phyloP scores from a whole-genome alignment of 2,888 invertebrate genomes.

The Epirrhoe alternata region DNA sequence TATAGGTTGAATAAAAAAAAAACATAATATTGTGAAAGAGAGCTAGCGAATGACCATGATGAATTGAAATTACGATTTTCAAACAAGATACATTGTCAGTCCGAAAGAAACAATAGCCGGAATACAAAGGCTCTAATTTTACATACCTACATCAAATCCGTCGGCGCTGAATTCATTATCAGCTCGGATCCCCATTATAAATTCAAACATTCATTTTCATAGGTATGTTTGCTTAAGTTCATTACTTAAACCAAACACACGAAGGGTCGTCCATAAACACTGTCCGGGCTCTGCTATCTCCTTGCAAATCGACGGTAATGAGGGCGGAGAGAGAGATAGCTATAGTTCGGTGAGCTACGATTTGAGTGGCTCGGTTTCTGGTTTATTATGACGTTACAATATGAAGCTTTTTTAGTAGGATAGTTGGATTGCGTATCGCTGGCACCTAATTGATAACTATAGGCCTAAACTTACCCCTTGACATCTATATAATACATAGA shows the following conservation, averaged over 20 bases:
- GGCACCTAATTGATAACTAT: no score
- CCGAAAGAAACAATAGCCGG: background rate
- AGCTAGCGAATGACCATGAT: background rate
- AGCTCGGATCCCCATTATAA: conserved; percentile 19
- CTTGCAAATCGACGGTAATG: conserved; percentile 58
- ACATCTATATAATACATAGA: no score
- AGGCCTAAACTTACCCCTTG: no score
- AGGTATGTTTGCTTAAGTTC: conserved; percentile 43
- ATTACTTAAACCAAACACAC: conserved; percentile 55
- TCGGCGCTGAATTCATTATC: conserved; percentile 27
- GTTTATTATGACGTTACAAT: conserved; percentile 16
- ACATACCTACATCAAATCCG: conserved; percentile 5
- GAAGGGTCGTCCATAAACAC: conserved; percentile 57
- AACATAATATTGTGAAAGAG: background rate
- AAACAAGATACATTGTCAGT: background rate
- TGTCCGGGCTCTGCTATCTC: conserved; percentile 52
- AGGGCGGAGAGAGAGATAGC: conserved; percentile 51
- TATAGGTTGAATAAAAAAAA: no score
- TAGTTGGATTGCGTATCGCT: background rate
- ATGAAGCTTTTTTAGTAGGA: background rate
- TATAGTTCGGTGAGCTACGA: conserved; percentile 29
- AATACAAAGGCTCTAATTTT: background rate
- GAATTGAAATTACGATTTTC: background rate
- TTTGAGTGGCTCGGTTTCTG: conserved; percentile 15
- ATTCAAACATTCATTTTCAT: conserved; percentile 34